phyloP scores from a whole-genome alignment of 2,113 vertebrate genomes.

The Nanorana parkeri region DNA sequence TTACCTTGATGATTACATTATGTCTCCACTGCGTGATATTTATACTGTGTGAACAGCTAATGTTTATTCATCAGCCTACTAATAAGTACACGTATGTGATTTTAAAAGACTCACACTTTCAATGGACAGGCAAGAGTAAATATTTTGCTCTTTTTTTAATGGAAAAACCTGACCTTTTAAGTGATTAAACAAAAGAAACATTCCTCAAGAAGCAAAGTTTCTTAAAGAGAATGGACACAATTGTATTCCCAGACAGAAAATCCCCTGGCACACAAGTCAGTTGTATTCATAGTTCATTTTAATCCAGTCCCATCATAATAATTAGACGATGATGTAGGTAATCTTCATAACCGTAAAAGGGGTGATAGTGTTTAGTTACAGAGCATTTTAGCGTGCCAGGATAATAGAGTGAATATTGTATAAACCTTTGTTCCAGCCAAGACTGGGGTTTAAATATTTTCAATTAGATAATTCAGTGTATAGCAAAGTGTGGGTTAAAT shows the following conservation, averaged over 20 bases:
- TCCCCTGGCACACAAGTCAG: slow-evolving; percentile 1
- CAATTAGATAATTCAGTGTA: neutral
- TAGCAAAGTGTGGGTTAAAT: too few relatives aligned
- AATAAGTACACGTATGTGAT: slow-evolving; percentile 43
- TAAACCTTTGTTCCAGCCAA: neutral
- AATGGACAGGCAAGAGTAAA: slow-evolving; percentile 44
- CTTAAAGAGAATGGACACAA: slow-evolving; percentile 10
- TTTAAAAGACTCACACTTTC: slow-evolving; percentile 49
- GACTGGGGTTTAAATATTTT: neutral
- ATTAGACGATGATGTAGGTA: slow-evolving; percentile 27
- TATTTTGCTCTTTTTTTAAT: slow-evolving; percentile 53
- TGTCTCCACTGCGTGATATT: slow-evolving; percentile 36
- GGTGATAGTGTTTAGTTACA: neutral
- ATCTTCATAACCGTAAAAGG: slow-evolving; percentile 34
- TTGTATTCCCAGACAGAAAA: neutral
- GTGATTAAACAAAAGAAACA: slow-evolving; percentile 44
- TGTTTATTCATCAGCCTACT: slow-evolving; percentile 49
- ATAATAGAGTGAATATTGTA: neutral
- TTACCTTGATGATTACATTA: slow-evolving; percentile 50
- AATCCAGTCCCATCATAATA: slow-evolving; percentile 35
- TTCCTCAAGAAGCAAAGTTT: slow-evolving; percentile 9
- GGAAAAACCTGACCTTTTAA: slow-evolving; percentile 54
- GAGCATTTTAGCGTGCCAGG: neutral
- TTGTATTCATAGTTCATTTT: slow-evolving; percentile 22
- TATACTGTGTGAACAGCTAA: slow-evolving; percentile 48